Base-by-base conservation (phyloP, 2,888 invertebrate species). In the Bembecia ichneumoniformis region DNA sequence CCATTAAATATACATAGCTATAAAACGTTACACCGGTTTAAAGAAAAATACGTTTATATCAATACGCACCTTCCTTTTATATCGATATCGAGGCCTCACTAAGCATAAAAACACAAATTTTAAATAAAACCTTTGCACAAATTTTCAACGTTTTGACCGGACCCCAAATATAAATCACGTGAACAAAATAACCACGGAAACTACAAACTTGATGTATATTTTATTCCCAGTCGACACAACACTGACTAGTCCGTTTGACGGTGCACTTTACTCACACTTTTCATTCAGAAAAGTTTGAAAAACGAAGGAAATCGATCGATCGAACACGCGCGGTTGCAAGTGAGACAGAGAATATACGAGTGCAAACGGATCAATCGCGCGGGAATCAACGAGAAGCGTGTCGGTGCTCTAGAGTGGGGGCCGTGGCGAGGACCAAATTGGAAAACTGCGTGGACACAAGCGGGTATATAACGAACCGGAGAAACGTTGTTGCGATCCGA, bases 251-350 rank as follows among this genome's bases (percentile, higher is more conserved):
- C 9, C 35, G 14, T 3, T 49, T 35, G 20, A 36, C 50, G 40
- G 43, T 47, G 40, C 66, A 69, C 70, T 75, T 59, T 60, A 64
- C 64, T 62, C 66, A 55, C 55, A 74, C 80, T 84, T 83, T 83
- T 84, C 83, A 82, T 82, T 79, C 65, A 82, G 82, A 82, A 83
- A 83, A 83, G 77, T 67, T 58, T 63, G 72, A 71, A 64, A 69
- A 66, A 74, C 65, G 70, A 45, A 46, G 34, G 13, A 35, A 47
- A 50, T 50, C 52, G 52, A 64, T 69, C 64, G 62, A 69, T 72
- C 60, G 72, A 72, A 73, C 74, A 72, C 71, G 71, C 75, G 77
- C 74, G 72, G 62, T 65, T 71, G 67, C 64, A 72, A 68, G 69
- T 60, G 67, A 64, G 74, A 78, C 71, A 67, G 74, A 74, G 66